phyloP scores from a whole-genome alignment of 2,113 vertebrate genomes.

The Psilopsiagon aymara region DNA sequence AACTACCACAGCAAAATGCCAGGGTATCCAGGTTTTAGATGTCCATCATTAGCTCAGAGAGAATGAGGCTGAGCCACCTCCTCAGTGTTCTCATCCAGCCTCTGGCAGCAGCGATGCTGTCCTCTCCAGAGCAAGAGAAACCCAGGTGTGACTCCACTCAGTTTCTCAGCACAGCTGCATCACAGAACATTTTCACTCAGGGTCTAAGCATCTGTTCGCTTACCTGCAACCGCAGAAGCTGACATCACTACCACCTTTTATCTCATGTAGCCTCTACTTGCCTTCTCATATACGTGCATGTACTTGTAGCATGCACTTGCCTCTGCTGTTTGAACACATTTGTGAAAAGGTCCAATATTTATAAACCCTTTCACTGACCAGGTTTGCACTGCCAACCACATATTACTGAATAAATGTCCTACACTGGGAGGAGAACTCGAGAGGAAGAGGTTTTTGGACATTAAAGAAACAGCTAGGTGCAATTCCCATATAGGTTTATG shows the following conservation, averaged over 20 bases:
- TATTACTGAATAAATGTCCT: neutral
- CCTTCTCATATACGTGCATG: neutral
- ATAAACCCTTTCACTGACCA: neutral
- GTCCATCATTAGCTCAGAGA: neutral
- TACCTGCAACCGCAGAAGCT: neutral
- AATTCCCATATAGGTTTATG: neutral
- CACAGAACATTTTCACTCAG: neutral
- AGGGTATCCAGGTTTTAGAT: neutral
- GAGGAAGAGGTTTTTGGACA: neutral
- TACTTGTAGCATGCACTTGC: too few species aligned
- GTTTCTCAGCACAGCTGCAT: neutral
- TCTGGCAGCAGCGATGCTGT: neutral
- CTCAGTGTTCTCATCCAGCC: too few species aligned
- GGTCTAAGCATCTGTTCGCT: neutral
- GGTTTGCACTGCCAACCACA: neutral
- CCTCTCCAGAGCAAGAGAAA: neutral
- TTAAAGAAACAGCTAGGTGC: neutral
- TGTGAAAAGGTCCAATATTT: neutral
- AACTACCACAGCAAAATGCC: neutral
- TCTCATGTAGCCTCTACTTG: neutral
- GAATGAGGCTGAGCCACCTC: neutral
- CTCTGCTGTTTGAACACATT: neutral
- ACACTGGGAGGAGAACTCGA: neutral
- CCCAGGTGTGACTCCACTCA: accelerated
- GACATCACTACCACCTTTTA: neutral